Percentiles rank a stretch among this genome's conserved stretches.
These are phyloP conservation scores for Oeneis ivallda DNA, from an alignment of 2,888 invertebrate genomes.

Conservation along the genomic window DNA sequence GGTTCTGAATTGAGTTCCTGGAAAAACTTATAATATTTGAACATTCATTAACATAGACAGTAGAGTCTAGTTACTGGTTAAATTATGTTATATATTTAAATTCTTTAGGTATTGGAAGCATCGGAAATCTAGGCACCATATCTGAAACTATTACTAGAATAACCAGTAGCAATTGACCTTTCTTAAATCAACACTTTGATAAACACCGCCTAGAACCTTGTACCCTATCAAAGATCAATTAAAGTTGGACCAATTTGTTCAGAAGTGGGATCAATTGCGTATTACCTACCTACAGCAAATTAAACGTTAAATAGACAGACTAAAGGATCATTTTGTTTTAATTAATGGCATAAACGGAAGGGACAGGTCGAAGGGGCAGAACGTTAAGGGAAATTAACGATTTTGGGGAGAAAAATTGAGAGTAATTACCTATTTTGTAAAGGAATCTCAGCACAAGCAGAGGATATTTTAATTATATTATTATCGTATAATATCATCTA, in stretches of 20 bases:
- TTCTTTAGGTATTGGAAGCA: not conserved
- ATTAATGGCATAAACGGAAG: slow-evolving; percentile 45
- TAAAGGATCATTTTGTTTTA: slow-evolving; percentile 62
- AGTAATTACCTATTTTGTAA: not conserved
- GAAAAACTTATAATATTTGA: no score
- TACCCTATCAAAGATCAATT: slow-evolving; percentile 50
- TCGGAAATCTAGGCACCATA: not conserved
- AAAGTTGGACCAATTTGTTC: slow-evolving; percentile 46
- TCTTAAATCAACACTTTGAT: slow-evolving; percentile 35
- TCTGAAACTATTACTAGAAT: slow-evolving; percentile 37
- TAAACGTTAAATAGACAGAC: slow-evolving; percentile 57
- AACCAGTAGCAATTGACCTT: slow-evolving; percentile 59
- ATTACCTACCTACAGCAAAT: slow-evolving; percentile 58
- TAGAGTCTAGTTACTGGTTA: no score
- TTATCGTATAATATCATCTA: not conserved
- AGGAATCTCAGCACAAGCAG: not conserved
- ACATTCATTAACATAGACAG: no score
- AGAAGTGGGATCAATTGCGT: slow-evolving; percentile 43
- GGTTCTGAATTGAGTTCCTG: no score
- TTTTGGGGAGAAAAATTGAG: slow-evolving; percentile 6
- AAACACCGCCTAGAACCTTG: slow-evolving; percentile 40
- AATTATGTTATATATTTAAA: not conserved
- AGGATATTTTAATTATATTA: not conserved
- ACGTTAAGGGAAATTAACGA: slow-evolving; percentile 20
- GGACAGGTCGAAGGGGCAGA: slow-evolving; percentile 21